These are phyloP conservation scores for Ips typographus DNA, from an alignment of 1,140 invertebrate genomes.

Conservation along the genomic window DNA sequence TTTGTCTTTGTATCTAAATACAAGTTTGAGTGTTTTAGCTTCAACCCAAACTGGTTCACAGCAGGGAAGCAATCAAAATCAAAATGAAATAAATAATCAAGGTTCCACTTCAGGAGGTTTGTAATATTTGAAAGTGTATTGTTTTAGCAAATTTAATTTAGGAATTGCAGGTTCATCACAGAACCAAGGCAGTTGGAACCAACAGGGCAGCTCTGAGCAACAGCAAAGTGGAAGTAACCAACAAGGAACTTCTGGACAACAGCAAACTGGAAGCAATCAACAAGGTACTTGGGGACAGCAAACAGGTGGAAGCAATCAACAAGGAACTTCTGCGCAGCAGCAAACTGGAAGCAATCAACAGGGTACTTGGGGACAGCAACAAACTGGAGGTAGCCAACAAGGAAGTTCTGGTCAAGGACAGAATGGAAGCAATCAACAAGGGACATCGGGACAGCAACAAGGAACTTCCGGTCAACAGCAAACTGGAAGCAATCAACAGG, in stretches of 20 bases:
- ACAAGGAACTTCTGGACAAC: slow-evolving; percentile 17
- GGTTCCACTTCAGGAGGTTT: neutral
- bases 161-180: neutral
- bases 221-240: slow-evolving; percentile 18
- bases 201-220: slow-evolving; percentile 13
- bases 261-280: slow-evolving; percentile 1
- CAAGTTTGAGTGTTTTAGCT: no score
- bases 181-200: slow-evolving; percentile 3
- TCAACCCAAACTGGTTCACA: no score
- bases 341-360: neutral
- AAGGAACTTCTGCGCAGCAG: neutral
- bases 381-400: neutral
- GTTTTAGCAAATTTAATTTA: no score
- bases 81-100: neutral
- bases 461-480: slow-evolving; percentile 4
- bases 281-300: slow-evolving; percentile 12
- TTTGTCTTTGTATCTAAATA: no score
- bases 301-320: slow-evolving; percentile 1
- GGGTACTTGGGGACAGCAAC: no score
- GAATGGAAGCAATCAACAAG: slow-evolving; percentile 7
- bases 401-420: slow-evolving; percentile 28
- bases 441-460: slow-evolving; percentile 15
- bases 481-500: slow-evolving; percentile 10
- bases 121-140: neutral
- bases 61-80: neutral